Base-by-base conservation (phyloP, 1,140 invertebrate genomes). In the Pteromalus puparum region DNA sequence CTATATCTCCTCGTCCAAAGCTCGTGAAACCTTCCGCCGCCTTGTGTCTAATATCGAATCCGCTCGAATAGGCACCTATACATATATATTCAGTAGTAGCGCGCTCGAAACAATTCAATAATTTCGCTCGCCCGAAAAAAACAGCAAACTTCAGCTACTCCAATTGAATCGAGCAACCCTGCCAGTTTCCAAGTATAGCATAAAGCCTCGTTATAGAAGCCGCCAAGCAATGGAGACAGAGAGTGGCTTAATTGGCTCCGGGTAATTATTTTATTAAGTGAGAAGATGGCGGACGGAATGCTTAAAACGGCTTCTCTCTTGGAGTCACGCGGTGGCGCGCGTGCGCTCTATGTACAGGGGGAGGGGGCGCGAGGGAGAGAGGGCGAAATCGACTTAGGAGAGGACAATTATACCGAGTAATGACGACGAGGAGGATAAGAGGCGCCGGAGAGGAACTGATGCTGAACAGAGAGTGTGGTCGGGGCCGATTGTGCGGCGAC, bases 181-280 rank as follows among this genome's bases (percentile, higher is more conserved):
- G 38, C 38, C 38, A 42, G 38, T 42, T 42, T 42, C 65, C 38
- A 42, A 42, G 2, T 12, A n/a, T n/a, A 46, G 30, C 21, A 75
- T 46, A n/a, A 75, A 75, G 38, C 21, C 10, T 75, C 24, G 15
- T 24, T 75, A 46, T 75, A 15, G 12, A 26, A 13, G 53, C 18
- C 18, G 15, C 53, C 53, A 6, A 21, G 53, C 21, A 21, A 61
- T 18, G 10, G 53, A 61, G 6, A 61, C 15, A 61, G 83, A 80
- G 86, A 87, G 85, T 84, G 89, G 86, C 89, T 90, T 92, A 92
- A 92, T 92, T 92, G 90, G 90, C 90, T 90, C 86, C 82, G 89
- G 90, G 91, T 92, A 92, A 92, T 92, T 92, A 92, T 92, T 92
- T 92, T 92, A 92, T 92, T 92, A 92, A 92, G 92, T 92, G 91